phyloP scores from a whole-genome alignment of 2,113 vertebrate species.

The Trichechus manatus region DNA sequence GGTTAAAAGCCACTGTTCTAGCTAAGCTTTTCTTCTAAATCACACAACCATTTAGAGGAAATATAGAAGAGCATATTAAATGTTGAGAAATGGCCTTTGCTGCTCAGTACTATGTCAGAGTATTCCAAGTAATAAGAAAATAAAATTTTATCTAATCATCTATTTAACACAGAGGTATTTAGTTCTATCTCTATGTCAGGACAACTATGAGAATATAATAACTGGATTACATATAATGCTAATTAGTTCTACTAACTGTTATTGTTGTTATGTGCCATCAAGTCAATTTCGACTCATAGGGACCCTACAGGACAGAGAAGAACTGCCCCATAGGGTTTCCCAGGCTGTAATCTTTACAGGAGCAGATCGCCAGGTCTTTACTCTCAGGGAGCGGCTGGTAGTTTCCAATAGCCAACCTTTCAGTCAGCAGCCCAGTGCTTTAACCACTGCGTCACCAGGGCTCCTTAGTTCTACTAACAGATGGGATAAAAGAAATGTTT shows the following conservation, averaged over 20 bases:
- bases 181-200: not conserved
- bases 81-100: not conserved
- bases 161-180: conserved; percentile 46
- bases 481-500: conserved; percentile 5
- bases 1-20: not conserved
- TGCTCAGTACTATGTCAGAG: conserved; percentile 30
- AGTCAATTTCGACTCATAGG: no score
- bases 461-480: not conserved
- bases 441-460: no score
- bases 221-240: not conserved
- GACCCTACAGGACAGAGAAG: no score
- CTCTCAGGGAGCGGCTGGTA: no score
- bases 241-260: not conserved
- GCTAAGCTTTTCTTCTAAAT: not conserved
- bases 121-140: conserved; percentile 34
- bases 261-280: no score
- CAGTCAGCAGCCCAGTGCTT: no score
- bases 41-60: not conserved
- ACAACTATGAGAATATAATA: conserved; percentile 39
- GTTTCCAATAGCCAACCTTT: no score
- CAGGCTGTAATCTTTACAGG: no score
- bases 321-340: no score
- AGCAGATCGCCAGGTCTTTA: no score
- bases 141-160: conserved; percentile 16
- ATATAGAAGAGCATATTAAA: not conserved